A percentile compares a stretch with the other conserved stretches of the same genome.
Evolutionary conservation across 2,888 invertebrate genomes (phyloP).

Genomic region (Tigriopus californicus): DNA sequence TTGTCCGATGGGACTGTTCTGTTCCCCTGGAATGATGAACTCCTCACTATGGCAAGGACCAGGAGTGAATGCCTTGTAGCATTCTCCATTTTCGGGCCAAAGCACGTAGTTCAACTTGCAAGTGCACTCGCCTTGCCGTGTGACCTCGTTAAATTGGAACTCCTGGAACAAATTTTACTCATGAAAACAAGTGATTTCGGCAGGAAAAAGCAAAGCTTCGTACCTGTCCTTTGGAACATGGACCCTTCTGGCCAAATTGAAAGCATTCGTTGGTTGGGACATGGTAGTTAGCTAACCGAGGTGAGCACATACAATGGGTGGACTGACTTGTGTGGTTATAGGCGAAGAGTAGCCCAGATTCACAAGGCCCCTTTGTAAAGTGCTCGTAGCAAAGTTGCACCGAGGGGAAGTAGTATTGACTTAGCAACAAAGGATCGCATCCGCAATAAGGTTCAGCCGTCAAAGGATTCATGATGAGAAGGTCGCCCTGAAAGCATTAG

Average conservation of each 20-base stretch:
- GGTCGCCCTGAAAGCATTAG: conserved; percentile 34
- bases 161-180: background rate
- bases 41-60: conserved; percentile 43
- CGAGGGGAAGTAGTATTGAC: conserved; percentile 36
- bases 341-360: conserved; percentile 52
- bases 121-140: conserved; percentile 29
- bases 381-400: conserved; percentile 57
- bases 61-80: conserved; percentile 56
- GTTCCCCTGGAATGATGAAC: conserved; percentile 18
- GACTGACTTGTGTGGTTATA: conserved; percentile 37
- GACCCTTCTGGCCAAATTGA: conserved; percentile 20
- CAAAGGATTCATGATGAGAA: conserved; percentile 36
- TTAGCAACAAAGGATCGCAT: conserved; percentile 19
- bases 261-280: conserved; percentile 32
- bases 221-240: conserved; percentile 18
- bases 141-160: background rate
- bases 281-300: conserved; percentile 49
- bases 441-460: conserved; percentile 27
- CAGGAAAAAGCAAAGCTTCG: background rate
- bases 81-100: conserved; percentile 41
- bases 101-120: conserved; percentile 21
- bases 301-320: conserved; percentile 45
- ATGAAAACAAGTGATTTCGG: background rate
- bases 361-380: conserved; percentile 59
- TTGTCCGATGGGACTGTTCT: conserved; percentile 20